These are phyloP conservation scores for Malaclemys terrapin DNA, from an alignment of 2,113 vertebrate species.

Conservation along the genomic window DNA sequence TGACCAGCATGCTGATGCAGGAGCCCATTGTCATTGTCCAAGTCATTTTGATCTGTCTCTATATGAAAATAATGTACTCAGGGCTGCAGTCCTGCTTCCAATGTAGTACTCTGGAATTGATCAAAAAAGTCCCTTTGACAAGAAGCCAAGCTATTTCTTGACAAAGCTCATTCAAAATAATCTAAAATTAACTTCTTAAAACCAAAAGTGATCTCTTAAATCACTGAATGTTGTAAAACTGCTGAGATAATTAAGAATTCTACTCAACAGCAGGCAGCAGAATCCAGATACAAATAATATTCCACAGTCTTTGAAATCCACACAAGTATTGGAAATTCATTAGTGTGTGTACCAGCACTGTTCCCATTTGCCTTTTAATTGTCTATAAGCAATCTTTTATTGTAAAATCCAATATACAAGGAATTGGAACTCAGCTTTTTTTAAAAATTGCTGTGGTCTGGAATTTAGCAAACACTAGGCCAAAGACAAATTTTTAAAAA, in stretches of 20 bases:
- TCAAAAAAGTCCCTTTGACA: neutral
- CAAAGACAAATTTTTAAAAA: neutral
- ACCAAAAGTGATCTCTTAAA: neutral
- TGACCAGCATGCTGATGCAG: accelerated
- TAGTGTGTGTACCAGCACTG: neutral
- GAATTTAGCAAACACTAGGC: neutral
- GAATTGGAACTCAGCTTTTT: neutral
- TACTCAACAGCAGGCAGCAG: neutral
- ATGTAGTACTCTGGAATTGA: neutral
- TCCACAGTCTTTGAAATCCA: neutral
- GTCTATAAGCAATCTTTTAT: neutral
- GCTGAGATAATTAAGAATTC: neutral
- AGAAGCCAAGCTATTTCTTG: neutral
- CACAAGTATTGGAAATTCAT: neutral
- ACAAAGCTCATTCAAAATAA: neutral
- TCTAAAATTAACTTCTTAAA: neutral
- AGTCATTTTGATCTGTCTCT: accelerated
- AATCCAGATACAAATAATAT: neutral
- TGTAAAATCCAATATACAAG: neutral
- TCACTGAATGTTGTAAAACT: neutral
- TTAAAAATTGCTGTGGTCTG: neutral
- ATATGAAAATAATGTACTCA: neutral
- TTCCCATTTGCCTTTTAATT: neutral
- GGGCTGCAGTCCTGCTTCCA: neutral
- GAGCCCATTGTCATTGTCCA: neutral